Conservation (phyloP, 2,888 invertebrate genomes). For the Arrhopalites spinosus region DNA sequence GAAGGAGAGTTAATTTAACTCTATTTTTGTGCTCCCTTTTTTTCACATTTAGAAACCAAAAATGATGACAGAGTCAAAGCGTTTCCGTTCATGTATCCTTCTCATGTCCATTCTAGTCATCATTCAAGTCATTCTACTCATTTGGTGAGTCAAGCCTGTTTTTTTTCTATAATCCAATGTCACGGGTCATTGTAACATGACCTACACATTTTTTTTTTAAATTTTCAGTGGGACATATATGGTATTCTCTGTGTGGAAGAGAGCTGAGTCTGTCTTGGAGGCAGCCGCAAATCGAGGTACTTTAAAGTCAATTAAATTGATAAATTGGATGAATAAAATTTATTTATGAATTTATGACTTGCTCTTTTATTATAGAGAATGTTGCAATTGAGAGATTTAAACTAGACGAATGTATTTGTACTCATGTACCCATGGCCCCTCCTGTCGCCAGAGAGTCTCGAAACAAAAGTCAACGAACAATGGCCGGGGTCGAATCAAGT, state of each 20-base stretch:
- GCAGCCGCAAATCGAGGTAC: conserved; percentile 16
- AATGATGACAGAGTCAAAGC: background rate
- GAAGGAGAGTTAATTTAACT: no score
- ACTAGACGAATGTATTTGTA: background rate
- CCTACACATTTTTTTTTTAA: no score
- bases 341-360: background rate
- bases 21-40: no score
- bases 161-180: no score
- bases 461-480: no score
- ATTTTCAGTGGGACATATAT: conserved; percentile 28
- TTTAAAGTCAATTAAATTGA: background rate
- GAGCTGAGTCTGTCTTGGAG: conserved; percentile 20
- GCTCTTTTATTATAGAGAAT: no score
- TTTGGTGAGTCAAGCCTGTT: no score
- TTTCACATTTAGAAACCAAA: no score
- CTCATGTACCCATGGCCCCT: background rate
- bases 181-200: no score
- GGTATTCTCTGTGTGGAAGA: conserved; percentile 25
- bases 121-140: background rate
- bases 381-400: background rate
- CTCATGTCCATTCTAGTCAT: background rate
- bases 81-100: background rate
- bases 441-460: background rate
- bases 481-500: no score
- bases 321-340: no score